Percentiles rank a stretch among this genome's conserved stretches.
Conservation (phyloP, 1,140 invertebrate genomes). For the Melipona quadrifasciata region DNA sequence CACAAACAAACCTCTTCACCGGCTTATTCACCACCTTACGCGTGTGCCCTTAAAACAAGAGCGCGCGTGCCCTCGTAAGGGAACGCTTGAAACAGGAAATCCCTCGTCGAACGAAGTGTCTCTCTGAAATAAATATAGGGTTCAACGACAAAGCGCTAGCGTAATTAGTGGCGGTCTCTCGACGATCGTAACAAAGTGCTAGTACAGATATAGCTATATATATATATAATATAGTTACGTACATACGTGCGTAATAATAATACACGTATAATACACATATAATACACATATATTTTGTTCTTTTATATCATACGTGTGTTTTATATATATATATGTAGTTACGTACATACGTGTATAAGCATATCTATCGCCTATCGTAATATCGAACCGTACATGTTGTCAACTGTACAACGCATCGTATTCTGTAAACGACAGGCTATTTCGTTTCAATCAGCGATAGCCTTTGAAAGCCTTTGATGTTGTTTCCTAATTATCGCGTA, state of each 20-base stretch:
- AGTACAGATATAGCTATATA: not conserved
- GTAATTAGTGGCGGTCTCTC: conserved; percentile 42
- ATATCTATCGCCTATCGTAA: conserved; percentile 16
- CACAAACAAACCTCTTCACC: not conserved
- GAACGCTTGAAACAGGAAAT: conserved; percentile 11
- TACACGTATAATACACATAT: no score
- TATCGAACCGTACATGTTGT: not conserved
- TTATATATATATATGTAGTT: not conserved
- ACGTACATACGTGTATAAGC: not conserved
- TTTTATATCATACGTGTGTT: no score
- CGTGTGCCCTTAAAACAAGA: not conserved
- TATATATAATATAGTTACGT: no score
- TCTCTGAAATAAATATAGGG: conserved; percentile 27
- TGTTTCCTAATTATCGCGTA: conserved; percentile 26
- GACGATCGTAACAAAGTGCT: conserved; percentile 33
- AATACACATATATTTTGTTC: no score
- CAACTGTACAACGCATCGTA: conserved; percentile 3
- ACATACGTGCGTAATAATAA: not conserved
- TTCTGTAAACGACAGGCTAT: conserved; percentile 24
- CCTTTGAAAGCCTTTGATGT: conserved; percentile 8
- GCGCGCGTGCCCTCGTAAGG: not conserved
- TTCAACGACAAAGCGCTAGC: not conserved
- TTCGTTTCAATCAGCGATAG: conserved; percentile 36
- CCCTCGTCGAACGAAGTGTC: conserved; percentile 7
- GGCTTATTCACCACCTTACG: not conserved